Evolutionary conservation across 2,888 invertebrate species (phyloP), one percentile per base, ranked within the genome.

Genomic region (Lomographa bimaculata): DNA sequence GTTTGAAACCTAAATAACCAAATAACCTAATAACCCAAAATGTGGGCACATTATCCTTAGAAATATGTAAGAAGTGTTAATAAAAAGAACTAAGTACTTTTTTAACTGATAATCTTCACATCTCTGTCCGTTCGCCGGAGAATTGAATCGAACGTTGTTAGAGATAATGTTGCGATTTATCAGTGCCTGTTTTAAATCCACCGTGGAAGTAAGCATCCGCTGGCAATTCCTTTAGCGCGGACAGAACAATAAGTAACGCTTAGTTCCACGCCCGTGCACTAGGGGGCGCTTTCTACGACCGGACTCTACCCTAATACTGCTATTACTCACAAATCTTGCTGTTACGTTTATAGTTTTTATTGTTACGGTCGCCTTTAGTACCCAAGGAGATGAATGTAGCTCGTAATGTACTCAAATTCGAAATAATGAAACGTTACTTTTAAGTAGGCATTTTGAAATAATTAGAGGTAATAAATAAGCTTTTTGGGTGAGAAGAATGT

Each of bases 131-230:
- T 26, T 32, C 44, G 53, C 51, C 40, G 53, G 57, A 48, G 64
- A 73, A 74, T 78, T 76, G 75, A 78, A 78, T 77, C 66, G 74
- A 76, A 71, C 55, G 65, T 62, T 71, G 79, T 78, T 80, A 77
- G 64, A 76, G 72, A 74, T 80, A 81, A 79, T 79, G 80, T 75
- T 71, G 73, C 79, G 53, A 81, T 81, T 71, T 70, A 68, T 82
- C 81, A 81, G 73, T 79, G 79, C 71, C 79, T 71, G 69, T 60
- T 75, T 75, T 76, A 81, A 79, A 74, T 76, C 79, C 73, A 63
- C 64, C 66, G 61, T 63, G 69, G 71, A 69, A 75, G 75, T 66
- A 67, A 71, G 60, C 74, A 71, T 71, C 70, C 72, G 67, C 54
- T 59, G 57, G 75, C 75, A 68, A 77, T 74, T 73, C 65, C 67